These are phyloP conservation scores for Pangasius macronema DNA, from an alignment of 2,797 vertebrate species.

Conservation along the genomic window DNA sequence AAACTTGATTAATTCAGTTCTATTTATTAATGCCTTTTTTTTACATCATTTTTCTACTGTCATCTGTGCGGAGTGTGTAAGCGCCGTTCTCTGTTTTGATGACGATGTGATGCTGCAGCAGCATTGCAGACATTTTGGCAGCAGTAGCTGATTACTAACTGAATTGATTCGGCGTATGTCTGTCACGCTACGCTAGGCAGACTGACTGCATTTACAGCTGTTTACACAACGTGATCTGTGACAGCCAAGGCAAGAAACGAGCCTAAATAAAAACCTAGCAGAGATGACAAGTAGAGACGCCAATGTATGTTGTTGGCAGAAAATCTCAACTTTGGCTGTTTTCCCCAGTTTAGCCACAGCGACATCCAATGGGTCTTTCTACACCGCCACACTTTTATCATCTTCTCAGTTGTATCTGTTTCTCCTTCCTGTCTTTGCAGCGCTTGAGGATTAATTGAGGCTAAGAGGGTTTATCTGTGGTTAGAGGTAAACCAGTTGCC, in stretches of 20 bases:
- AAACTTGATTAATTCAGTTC: neutral
- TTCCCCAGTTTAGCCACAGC: neutral
- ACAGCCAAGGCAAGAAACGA: neutral
- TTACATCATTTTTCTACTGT: neutral
- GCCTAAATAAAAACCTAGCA: neutral
- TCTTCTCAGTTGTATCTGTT: constrained; percentile 38
- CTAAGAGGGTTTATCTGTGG: constrained; percentile 53
- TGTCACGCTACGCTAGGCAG: neutral
- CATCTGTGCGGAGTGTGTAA: neutral
- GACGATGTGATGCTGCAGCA: neutral
- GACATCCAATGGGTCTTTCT: neutral
- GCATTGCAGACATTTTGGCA: neutral
- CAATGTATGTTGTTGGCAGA: too few species aligned
- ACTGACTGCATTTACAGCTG: neutral
- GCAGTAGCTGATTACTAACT: neutral
- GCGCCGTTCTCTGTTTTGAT: neutral
- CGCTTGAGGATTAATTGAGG: constrained; percentile 43
- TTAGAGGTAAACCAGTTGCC: constrained; percentile 42
- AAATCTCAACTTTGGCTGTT: neutral
- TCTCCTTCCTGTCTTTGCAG: constrained; percentile 38
- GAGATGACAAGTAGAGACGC: neutral
- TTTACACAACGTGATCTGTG: neutral
- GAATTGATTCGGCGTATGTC: neutral
- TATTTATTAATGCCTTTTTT: neutral
- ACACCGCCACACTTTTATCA: neutral